Evolutionary conservation across 2,888 invertebrate species (phyloP).

Genomic region (Belgica antarctica): DNA sequence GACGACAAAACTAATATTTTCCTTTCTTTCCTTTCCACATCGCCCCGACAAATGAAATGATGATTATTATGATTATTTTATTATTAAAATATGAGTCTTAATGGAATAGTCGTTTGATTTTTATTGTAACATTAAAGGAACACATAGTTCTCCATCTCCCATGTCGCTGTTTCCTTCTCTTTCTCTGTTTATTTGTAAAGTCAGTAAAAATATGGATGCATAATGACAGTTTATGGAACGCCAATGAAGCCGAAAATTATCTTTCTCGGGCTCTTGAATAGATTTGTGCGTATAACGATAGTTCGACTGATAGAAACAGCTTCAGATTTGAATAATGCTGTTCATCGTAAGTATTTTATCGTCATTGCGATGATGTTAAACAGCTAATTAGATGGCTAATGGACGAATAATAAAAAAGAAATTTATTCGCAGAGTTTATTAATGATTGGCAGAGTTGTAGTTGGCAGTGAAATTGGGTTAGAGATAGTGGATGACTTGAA

Average conservation of each 20-base stretch:
- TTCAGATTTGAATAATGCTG: conserved; percentile 42
- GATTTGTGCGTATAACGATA: too few species aligned
- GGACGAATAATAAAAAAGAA: conserved; percentile 3
- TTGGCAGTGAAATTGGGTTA: too few species aligned
- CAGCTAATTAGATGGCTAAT: conserved; percentile 39
- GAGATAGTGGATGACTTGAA: too few species aligned
- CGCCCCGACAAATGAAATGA: conserved; percentile 32
- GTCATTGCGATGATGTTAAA: conserved; percentile 35
- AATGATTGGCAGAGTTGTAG: too few species aligned
- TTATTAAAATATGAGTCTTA: conserved; percentile 43
- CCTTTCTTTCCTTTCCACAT: too few species aligned
- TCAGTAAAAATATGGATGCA: conserved; percentile 38
- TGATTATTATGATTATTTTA: conserved; percentile 37
- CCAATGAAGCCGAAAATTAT: conserved; percentile 32
- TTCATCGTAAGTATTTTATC: conserved; percentile 36
- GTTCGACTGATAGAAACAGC: too few species aligned
- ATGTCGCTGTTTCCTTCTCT: background rate
- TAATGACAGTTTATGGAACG: conserved; percentile 43
- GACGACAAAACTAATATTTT: conserved; percentile 28
- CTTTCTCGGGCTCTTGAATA: background rate
- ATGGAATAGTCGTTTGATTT: conserved; percentile 39
- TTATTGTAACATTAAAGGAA: conserved; percentile 35
- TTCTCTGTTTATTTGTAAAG: too few species aligned
- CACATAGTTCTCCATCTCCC: background rate
- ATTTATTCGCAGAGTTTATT: too few species aligned